These are phyloP conservation scores for Holothuria glaberrima DNA, from an alignment of 35 echinoderm and acorn worm genomes.

Conservation along the genomic window DNA sequence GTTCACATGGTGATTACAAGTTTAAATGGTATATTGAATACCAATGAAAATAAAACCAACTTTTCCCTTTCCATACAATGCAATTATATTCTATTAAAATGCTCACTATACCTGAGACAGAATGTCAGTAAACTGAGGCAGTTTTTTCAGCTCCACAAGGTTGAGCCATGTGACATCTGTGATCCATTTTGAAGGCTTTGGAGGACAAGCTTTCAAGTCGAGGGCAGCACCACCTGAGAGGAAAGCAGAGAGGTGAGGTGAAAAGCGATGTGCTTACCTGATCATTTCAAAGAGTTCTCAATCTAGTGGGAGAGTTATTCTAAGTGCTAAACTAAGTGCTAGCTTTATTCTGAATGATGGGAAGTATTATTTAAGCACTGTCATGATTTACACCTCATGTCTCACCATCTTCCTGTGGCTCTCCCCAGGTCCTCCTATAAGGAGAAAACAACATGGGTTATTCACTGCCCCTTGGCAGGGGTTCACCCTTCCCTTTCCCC, in stretches of 20 bases:
- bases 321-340: too few species aligned
- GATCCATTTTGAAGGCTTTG: conserved; percentile 97
- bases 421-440: too few species aligned
- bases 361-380: too few species aligned
- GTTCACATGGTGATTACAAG: not conserved
- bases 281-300: not conserved
- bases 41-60: not conserved
- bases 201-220: conserved; percentile 88
- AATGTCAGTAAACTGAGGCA: conserved; percentile 90
- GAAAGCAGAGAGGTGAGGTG: not conserved
- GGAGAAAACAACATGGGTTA: too few species aligned
- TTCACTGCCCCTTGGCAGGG: too few species aligned
- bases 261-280: not conserved
- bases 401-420: too few species aligned
- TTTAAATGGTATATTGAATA: not conserved
- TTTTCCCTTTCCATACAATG: not conserved
- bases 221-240: conserved; percentile 91
- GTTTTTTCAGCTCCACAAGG: conserved; percentile 93
- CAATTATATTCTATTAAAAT: too few species aligned
- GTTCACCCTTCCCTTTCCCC: too few species aligned
- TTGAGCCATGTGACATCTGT: conserved; percentile 96
- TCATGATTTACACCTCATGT: too few species aligned
- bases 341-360: too few species aligned
- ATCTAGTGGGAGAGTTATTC: not conserved
- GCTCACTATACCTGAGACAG: conserved; percentile 74